phyloP scores from a whole-genome alignment of 2,113 vertebrate species.

The Miniopterus natalensis region DNA sequence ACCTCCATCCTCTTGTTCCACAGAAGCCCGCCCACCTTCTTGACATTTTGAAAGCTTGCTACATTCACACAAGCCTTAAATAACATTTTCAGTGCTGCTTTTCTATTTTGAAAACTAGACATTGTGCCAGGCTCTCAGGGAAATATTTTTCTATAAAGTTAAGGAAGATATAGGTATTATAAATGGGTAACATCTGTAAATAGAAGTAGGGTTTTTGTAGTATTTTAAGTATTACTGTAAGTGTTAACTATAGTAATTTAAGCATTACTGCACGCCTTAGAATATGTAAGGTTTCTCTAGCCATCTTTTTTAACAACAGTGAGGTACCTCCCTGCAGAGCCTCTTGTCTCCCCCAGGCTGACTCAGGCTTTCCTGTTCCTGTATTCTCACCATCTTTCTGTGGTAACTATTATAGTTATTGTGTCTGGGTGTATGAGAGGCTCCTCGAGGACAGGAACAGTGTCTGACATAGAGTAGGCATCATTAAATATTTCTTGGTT shows the following conservation, averaged over 20 bases:
- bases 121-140: conserved; percentile 63
- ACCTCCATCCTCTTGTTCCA: background rate
- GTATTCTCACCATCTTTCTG: background rate
- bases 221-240: conserved; percentile 5
- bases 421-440: background rate
- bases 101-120: conserved; percentile 62
- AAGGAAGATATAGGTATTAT: conserved; percentile 42
- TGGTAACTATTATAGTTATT: background rate
- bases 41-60: conserved; percentile 59
- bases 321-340: background rate
- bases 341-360: background rate
- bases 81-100: conserved; percentile 41
- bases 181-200: conserved; percentile 58
- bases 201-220: conserved; percentile 32
- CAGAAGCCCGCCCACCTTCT: conserved; percentile 48
- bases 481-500: background rate
- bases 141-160: conserved; percentile 56
- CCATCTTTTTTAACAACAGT: conserved; percentile 14
- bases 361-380: background rate
- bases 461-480: conserved; percentile 4
- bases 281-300: background rate
- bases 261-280: background rate
- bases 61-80: background rate
- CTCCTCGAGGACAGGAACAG: background rate
- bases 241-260: background rate